These are phyloP conservation scores for Arothron firmamentum DNA, from an alignment of 2,113 vertebrate genomes.

Conservation along the genomic window DNA sequence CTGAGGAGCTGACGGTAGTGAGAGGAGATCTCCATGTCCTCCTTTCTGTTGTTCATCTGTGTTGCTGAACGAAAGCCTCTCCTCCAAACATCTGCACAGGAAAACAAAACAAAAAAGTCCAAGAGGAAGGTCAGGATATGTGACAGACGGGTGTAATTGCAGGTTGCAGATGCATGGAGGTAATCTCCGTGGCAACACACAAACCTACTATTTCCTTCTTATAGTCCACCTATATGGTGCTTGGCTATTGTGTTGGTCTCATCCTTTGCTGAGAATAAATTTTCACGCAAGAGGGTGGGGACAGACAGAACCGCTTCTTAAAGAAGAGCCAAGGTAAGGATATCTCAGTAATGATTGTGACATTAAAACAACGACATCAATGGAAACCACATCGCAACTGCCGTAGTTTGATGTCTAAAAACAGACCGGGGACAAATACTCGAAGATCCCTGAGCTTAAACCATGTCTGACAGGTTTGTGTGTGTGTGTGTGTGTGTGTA, in stretches of 20 bases:
- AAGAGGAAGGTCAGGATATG: not conserved
- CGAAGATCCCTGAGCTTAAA: constrained; percentile 58
- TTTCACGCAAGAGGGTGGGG: constrained; percentile 14
- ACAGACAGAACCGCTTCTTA: constrained; percentile 38
- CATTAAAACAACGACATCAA: constrained; percentile 65
- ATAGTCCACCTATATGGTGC: not conserved
- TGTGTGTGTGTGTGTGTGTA: constrained; percentile 22
- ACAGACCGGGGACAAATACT: constrained; percentile 63
- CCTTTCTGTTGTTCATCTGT: constrained; percentile 95
- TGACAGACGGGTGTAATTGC: too few relatives aligned
- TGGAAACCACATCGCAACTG: constrained; percentile 53
- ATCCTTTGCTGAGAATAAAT: not conserved
- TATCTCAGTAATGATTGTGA: constrained; percentile 55
- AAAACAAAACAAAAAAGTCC: constrained; percentile 1
- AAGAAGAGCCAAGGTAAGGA: constrained; percentile 48
- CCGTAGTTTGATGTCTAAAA: constrained; percentile 70
- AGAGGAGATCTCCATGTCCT: constrained; percentile 98
- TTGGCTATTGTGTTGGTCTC: not conserved
- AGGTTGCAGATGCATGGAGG: too few relatives aligned
- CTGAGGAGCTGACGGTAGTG: constrained; percentile 96
- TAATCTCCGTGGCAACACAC: not conserved
- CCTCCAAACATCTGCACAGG: constrained; percentile 78
- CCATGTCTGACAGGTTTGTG: constrained; percentile 58
- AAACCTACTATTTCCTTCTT: constrained; percentile 1
- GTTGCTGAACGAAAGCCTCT: constrained; percentile 75